Conservation (phyloP, 2,888 invertebrate genomes). For the Lucinisca nassula region DNA sequence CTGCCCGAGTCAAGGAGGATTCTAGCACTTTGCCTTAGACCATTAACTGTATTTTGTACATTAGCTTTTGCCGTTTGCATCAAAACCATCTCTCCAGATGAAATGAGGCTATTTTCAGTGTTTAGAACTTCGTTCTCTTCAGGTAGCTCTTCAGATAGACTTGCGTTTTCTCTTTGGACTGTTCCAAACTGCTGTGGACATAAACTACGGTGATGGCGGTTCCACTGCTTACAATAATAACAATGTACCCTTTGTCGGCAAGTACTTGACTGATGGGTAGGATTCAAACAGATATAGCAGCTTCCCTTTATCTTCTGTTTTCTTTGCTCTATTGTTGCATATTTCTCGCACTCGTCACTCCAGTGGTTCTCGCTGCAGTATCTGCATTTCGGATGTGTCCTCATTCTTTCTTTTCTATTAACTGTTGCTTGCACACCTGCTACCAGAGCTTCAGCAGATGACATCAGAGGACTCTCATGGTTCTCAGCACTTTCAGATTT, state of each 20-base stretch:
- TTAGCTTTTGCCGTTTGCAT: conserved; percentile 39
- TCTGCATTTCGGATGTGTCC: neutral
- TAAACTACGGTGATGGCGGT: conserved; percentile 38
- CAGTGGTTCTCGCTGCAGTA: conserved; percentile 10
- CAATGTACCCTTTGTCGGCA: conserved; percentile 24
- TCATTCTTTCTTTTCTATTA: neutral
- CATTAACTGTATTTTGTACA: neutral
- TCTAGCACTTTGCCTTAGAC: neutral
- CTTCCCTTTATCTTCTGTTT: conserved; percentile 29
- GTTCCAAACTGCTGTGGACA: conserved; percentile 25
- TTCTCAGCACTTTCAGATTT: neutral
- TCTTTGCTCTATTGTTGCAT: conserved; percentile 18
- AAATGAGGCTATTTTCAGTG: conserved; percentile 31
- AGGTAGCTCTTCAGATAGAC: neutral
- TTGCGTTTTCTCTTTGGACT: neutral
- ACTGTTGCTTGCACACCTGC: neutral
- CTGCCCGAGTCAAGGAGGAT: conserved; percentile 7
- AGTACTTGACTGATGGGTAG: neutral
- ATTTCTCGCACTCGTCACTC: conserved; percentile 46
- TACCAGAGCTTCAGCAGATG: neutral
- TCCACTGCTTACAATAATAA: conserved; percentile 31
- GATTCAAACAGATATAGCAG: conserved; percentile 36
- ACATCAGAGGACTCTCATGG: neutral
- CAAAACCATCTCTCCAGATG: conserved; percentile 34
- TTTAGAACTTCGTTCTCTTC: neutral